Percentiles rank a stretch among this genome's conserved stretches.
Conservation (phyloP, 1,140 invertebrate species). For the Stenopsyche tienmushanensis region DNA sequence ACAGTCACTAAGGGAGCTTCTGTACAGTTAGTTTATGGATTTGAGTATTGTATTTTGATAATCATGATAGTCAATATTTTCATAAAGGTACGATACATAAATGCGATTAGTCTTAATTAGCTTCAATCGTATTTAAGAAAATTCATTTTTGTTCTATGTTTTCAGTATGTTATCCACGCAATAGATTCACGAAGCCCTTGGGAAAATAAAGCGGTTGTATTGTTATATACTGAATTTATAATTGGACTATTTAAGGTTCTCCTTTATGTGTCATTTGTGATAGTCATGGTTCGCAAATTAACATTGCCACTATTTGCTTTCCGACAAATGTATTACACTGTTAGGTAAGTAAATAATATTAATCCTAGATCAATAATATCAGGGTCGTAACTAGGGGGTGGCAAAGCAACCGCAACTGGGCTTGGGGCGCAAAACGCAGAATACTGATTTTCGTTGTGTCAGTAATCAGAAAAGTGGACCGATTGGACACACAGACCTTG, state of each 20-base stretch:
- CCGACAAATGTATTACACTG: conserved; percentile 97
- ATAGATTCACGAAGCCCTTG: conserved; percentile 95
- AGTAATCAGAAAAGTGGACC: too few species aligned
- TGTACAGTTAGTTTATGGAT: conserved; percentile 98
- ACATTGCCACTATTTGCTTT: conserved; percentile 98
- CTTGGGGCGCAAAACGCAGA: too few species aligned
- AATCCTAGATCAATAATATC: not conserved
- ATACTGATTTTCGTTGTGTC: too few species aligned
- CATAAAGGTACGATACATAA: conserved; percentile 69
- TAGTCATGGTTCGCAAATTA: conserved; percentile 96
- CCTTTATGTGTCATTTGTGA: conserved; percentile 91
- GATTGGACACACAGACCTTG: too few species aligned
- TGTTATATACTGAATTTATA: conserved; percentile 94
- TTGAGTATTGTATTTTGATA: conserved; percentile 97
- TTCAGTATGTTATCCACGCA: conserved; percentile 83
- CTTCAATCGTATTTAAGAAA: not conserved
- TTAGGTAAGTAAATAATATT: conserved; percentile 63
- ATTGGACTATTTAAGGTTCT: conserved; percentile 90
- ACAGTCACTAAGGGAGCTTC: conserved; percentile 94
- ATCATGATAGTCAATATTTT: conserved; percentile 92
- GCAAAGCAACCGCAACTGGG: too few species aligned
- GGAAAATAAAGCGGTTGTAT: conserved; percentile 98
- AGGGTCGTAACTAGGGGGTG: too few species aligned
- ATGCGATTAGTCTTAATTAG: not conserved
- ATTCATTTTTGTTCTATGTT: conserved; percentile 7